These are phyloP conservation scores for Misgurnus mizolepis DNA, from an alignment of 2,113 vertebrate species.

Conservation along the genomic window DNA sequence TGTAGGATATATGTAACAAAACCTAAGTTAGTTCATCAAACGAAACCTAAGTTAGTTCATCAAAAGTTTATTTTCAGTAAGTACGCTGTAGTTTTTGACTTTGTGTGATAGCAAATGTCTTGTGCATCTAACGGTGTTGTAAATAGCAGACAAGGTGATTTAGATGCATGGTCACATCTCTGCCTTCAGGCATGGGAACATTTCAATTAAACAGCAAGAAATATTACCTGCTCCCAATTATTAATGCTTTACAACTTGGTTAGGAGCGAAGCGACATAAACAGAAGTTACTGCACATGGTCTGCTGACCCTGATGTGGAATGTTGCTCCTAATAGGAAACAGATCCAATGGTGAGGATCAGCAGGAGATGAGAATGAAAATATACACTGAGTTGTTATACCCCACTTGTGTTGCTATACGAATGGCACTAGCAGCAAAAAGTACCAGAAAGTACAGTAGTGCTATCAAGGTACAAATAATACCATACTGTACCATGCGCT, in stretches of 20 bases:
- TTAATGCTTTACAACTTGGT: slow-evolving; percentile 61
- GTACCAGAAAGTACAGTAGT: not conserved
- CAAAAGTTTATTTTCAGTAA: not conserved
- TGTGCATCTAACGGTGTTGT: slow-evolving; percentile 60
- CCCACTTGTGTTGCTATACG: not conserved
- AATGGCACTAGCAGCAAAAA: not conserved
- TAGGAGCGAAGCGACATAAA: slow-evolving; percentile 59
- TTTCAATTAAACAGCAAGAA: slow-evolving; percentile 49
- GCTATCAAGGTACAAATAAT: too few relatives aligned
- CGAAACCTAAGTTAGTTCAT: not conserved
- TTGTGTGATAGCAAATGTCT: slow-evolving; percentile 58
- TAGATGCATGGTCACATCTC: slow-evolving; percentile 58
- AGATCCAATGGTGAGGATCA: slow-evolving; percentile 47
- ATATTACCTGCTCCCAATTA: slow-evolving; percentile 61
- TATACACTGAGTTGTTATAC: slow-evolving; percentile 1
- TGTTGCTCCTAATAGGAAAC: slow-evolving; percentile 58
- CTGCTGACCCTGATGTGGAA: slow-evolving; percentile 57
- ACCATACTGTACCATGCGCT: too few relatives aligned
- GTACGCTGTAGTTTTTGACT: not conserved
- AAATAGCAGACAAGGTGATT: slow-evolving; percentile 61
- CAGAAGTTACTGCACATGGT: slow-evolving; percentile 53
- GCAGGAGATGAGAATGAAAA: slow-evolving; percentile 40
- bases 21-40: too few relatives aligned
- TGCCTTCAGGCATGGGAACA: slow-evolving; percentile 49
- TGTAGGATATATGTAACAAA: too few relatives aligned